Conservation (phyloP, 2,113 vertebrate genomes). For the Xyrauchen texanus region DNA sequence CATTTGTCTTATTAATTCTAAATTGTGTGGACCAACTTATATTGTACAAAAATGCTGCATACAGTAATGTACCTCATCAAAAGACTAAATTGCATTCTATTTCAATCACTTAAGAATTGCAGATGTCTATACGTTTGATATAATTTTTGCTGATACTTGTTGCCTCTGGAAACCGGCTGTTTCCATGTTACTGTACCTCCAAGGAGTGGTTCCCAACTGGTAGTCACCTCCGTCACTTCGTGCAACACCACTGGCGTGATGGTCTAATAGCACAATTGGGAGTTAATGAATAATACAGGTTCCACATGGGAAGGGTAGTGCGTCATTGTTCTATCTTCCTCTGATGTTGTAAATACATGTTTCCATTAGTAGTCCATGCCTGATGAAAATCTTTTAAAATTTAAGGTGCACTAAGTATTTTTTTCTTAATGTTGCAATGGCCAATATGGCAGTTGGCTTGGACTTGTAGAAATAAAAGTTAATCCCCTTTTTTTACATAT, state of each 20-base stretch:
- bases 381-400: too few species aligned
- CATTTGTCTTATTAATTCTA: constrained; percentile 46
- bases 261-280: constrained; percentile 45
- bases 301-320: constrained; percentile 12
- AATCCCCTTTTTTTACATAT: too few species aligned
- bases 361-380: too few species aligned
- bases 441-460: too few species aligned
- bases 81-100: constrained; percentile 15
- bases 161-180: constrained; percentile 49
- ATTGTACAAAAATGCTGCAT: background rate
- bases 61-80: constrained; percentile 13
- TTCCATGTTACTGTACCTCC: constrained; percentile 46
- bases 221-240: constrained; percentile 20
- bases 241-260: constrained; percentile 6
- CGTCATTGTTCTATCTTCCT: constrained; percentile 8
- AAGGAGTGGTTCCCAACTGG: constrained; percentile 27
- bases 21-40: constrained; percentile 1
- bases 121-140: constrained; percentile 43
- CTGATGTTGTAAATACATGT: background rate
- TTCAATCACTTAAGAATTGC: background rate
- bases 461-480: too few species aligned
- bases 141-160: constrained; percentile 48
- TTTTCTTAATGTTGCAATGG: too few species aligned
- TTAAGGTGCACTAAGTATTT: too few species aligned
- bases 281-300: constrained; percentile 41